These are phyloP conservation scores for Pogonus chalceus DNA, from an alignment of 1,140 invertebrate species.

Conservation along the genomic window DNA sequence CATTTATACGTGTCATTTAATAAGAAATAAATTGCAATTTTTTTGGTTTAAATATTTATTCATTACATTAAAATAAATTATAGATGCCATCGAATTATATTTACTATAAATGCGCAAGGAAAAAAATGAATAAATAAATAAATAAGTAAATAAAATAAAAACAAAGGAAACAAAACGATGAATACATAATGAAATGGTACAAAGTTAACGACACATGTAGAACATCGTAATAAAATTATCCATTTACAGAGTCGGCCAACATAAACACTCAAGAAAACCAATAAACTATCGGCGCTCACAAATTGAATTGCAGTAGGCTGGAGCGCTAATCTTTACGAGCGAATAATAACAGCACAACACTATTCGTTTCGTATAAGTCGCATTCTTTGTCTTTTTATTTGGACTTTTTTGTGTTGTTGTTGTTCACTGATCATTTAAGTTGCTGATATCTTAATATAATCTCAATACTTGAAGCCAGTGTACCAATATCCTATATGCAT, in stretches of 20 bases:
- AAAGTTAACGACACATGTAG: background rate
- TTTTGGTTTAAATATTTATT: too few relatives aligned
- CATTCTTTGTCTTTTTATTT: background rate
- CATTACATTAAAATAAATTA: too few relatives aligned
- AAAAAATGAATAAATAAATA: too few relatives aligned
- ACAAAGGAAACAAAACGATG: too few relatives aligned
- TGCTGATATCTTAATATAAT: constrained; percentile 4
- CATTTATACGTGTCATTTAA: too few relatives aligned
- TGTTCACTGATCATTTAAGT: constrained; percentile 1
- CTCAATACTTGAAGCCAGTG: background rate
- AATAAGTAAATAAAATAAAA: too few relatives aligned
- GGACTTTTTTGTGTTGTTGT: background rate
- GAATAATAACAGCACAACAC: constrained; percentile 1
- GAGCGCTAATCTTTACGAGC: background rate
- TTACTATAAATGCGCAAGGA: too few relatives aligned
- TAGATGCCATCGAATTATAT: too few relatives aligned
- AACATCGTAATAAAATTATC: constrained; percentile 1
- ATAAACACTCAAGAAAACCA: background rate
- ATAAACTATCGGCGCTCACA: background rate
- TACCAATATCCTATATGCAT: background rate
- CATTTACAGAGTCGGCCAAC: background rate
- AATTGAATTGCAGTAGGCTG: constrained; percentile 1
- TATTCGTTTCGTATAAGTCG: background rate
- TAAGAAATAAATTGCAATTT: too few relatives aligned
- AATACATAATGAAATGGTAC: too few relatives aligned